Evolutionary conservation across 1,140 invertebrate genomes (phyloP), one percentile per base, ranked within the genome.

Genomic region (Lycorma delicatula): DNA sequence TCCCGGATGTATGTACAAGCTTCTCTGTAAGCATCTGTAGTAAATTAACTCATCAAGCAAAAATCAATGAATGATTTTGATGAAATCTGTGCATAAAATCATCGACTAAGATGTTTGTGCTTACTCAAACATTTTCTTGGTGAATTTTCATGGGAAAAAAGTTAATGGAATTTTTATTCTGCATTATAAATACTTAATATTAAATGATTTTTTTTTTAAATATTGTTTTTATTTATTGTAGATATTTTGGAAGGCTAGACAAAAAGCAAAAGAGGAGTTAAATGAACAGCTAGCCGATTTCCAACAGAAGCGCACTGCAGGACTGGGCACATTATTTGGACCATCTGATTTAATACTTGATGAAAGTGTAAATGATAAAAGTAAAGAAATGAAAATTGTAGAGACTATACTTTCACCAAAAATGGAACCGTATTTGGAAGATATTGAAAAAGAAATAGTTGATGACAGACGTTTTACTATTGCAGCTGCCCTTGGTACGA

Each of bases 261-360:
- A 79, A 53, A 83, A 84, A 64, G 91, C 92, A 12, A 89, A 89
- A 70, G 87, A 93, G 60, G 87, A 93, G 67, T 76, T 97, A 26
- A 87, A 86, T 57, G 84, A 88, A 65, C 90, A 93, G 68, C 75
- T 97, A 28, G 81, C 81, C 38, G 92, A 96, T 73, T 97, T 97
- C 74, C 86, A 93, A 68, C 82, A 84, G 51, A 96, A 95, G 72
- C 74, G 91, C 61, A 90, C 85, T 27, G 85, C 92, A 26, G 94
- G 93, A n/a, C 75, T 96, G 48, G 90, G 87, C 11, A 87, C 84
- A 31, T 81, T 97, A 50, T 97, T 91, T 75, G 93, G 92, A 13
- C 89, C 91, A 2, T 79, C 82, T n/a, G 91, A 93, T 71, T 74
- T 80, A 41, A 81, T 87, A 58, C 75, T 97, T 3, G 80, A 85